Conservation (phyloP, 2,113 vertebrate species). For the Myotis lucifugus region DNA sequence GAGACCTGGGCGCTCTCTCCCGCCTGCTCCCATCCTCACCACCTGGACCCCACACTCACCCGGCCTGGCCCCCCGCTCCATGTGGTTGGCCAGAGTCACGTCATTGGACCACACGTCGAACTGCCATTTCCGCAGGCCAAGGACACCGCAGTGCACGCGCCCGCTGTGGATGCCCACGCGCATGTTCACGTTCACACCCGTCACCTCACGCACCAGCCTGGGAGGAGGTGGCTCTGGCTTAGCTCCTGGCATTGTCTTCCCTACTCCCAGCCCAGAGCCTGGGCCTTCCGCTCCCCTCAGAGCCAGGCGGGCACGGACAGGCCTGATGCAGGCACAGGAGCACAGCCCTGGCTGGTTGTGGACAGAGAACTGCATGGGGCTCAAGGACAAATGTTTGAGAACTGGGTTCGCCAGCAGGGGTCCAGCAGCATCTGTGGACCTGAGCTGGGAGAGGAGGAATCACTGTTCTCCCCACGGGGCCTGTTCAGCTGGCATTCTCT, state of each 20-base stretch:
- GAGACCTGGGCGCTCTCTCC: background rate
- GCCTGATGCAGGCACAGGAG: background rate
- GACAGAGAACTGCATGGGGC: background rate
- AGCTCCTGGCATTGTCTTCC: background rate
- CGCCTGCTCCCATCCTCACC: background rate
- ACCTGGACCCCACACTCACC: constrained; percentile 83
- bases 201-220: constrained; percentile 96
- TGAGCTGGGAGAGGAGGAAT: background rate
- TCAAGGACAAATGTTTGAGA: background rate
- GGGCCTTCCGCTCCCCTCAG: background rate
- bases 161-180: constrained; percentile 97
- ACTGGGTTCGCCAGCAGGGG: background rate
- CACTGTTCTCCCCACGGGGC: background rate
- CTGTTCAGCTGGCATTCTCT: background rate
- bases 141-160: constrained; percentile 95
- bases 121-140: constrained; percentile 98
- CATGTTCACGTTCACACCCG: constrained; percentile 99
- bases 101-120: constrained; percentile 99
- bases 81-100: constrained; percentile 96
- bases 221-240: background rate
- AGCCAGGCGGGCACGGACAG: background rate
- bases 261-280: background rate
- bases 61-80: constrained; percentile 97
- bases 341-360: background rate
- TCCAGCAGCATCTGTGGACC: background rate